A percentile compares a stretch with the other conserved stretches of the same genome.
phyloP scores from a whole-genome alignment of 1,140 invertebrate genomes.

The Bombus difficillimus region DNA sequence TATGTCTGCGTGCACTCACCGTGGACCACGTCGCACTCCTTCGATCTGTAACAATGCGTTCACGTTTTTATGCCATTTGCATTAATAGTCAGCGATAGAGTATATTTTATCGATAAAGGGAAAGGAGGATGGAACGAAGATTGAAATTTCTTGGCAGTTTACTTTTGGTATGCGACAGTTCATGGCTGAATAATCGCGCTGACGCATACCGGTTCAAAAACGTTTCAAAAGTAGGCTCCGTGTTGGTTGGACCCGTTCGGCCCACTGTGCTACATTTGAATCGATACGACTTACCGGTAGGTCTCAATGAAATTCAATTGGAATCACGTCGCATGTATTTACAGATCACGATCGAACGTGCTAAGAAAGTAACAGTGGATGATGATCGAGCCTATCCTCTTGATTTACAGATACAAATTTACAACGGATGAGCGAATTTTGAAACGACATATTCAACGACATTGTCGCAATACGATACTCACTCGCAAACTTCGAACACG shows the following conservation, averaged over 20 bases:
- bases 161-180: background rate
- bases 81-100: too few species aligned
- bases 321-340: constrained; percentile 12
- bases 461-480: constrained; percentile 59
- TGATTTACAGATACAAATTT: background rate
- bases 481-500: constrained; percentile 92
- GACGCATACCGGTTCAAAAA: constrained; percentile 35
- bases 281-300: constrained; percentile 26
- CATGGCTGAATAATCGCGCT: background rate
- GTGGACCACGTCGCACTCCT: constrained; percentile 93
- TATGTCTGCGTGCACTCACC: constrained; percentile 96
- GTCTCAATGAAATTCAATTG: constrained; percentile 57
- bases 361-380: constrained; percentile 37
- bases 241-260: constrained; percentile 40
- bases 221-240: constrained; percentile 49
- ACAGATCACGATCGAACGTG: constrained; percentile 31
- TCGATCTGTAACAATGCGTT: constrained; percentile 85
- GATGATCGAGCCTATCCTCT: background rate
- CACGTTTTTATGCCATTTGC: background rate
- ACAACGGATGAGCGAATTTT: background rate
- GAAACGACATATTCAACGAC: background rate
- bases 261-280: constrained; percentile 63
- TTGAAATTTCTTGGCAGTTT: background rate
- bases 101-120: background rate
- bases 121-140: background rate